Base-by-base conservation (phyloP, 2,797 vertebrate species). In the Helicolenus hilgendorfi region DNA sequence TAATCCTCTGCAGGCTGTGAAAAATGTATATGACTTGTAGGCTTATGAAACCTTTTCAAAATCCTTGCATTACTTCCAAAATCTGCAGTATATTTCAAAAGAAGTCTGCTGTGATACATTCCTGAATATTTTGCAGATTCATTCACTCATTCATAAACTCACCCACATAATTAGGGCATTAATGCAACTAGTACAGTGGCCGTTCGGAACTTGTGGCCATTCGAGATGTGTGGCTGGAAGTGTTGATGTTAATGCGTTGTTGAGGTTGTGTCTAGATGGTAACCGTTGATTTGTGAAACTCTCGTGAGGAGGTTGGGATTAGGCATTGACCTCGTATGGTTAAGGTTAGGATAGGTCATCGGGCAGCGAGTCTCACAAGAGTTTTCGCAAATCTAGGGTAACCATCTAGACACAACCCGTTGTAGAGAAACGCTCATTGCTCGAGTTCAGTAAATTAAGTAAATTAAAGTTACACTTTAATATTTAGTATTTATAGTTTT, bases 1-100 rank as follows among this genome's bases (percentile, higher is more conserved):
- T 80, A 88, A 90, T 89, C 92, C 84, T 70, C 67, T 14, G 56
- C 75, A 73, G 81, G 79, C 81, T 58, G 77, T 79, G 74, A 36
- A 83, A 73, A 35, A 22, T n/a, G 33, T 76, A 86, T 59, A 62
- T 9, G 56, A 31, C 69, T 80, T 27, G 62, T 78, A 80, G 78
- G 81, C 29, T 92, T 76, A 70, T 49, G 72, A 84, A 73, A 73
- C 27, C 67, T 27, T 89, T 72, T 85, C 18, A 75, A 64, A 88
- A 81, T 67, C 31, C 69, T n/a, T 33, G 72, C 71, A 70, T 69
- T 60, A 70, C 76, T 65, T 77, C 49, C 45, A 74, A 76, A 87
- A 26, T 62, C 13, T 64, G 56, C 78, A 38, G 70, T 11, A 79
- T 15, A 56, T 71, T 27, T 53, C 71, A 20, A 27, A 38, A 59